phyloP scores from a whole-genome alignment of 2,797 vertebrate genomes.

The Centropyge bicolor region DNA sequence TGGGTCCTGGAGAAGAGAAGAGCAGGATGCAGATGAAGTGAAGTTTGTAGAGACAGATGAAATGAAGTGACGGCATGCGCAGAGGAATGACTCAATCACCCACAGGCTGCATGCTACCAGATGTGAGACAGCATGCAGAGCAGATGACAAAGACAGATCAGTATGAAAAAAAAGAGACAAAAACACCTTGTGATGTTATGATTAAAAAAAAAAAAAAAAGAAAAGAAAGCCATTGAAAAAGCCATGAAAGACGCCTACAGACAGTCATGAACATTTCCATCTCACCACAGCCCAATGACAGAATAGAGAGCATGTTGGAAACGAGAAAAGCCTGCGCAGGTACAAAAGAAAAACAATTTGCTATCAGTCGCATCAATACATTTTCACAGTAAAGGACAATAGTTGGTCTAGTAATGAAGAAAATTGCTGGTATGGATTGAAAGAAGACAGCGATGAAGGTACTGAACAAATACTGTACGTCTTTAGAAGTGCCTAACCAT shows the following conservation, averaged over 20 bases:
- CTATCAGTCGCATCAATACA: conserved; percentile 58
- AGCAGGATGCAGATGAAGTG: conserved; percentile 72
- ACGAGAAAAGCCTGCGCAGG: conserved; percentile 44
- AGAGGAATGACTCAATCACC: conserved; percentile 40
- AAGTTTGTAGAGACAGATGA: conserved; percentile 48
- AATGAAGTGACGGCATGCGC: conserved; percentile 63
- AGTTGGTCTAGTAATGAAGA: conserved; percentile 53
- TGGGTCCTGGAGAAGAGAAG: conserved; percentile 83
- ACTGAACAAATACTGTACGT: conserved; percentile 28
- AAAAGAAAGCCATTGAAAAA: conserved; percentile 5
- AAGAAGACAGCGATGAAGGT: conserved; percentile 40
- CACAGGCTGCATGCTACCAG: conserved; percentile 61
- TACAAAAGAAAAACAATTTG: conserved; percentile 64
- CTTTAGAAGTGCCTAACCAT: conserved; percentile 6
- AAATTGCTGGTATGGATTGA: conserved; percentile 67
- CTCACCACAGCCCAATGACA: conserved; percentile 44
- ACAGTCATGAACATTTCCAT: conserved; percentile 45
- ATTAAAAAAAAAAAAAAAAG: neutral
- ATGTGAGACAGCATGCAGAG: conserved; percentile 61
- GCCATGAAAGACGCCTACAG: conserved; percentile 12
- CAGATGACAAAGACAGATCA: conserved; percentile 24
- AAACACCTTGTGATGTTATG: conserved; percentile 19
- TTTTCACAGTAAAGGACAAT: conserved; percentile 54
- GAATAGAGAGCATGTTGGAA: conserved; percentile 52
- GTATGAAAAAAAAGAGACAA: neutral